phyloP scores from a whole-genome alignment of 2,888 invertebrate genomes.

The Caenorhabditis sulstoni region DNA sequence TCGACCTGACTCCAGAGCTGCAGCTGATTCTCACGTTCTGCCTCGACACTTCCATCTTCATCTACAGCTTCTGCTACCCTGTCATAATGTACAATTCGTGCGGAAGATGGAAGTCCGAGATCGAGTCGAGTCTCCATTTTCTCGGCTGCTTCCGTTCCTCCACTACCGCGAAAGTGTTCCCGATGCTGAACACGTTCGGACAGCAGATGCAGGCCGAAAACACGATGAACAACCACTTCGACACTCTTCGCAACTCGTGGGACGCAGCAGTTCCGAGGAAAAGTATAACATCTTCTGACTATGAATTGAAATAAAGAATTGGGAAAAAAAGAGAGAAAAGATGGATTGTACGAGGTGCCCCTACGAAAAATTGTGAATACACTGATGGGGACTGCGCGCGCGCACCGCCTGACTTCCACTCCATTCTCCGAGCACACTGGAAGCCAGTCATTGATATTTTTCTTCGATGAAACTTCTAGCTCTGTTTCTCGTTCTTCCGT shows the following conservation, averaged over 20 bases:
- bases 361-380: slow-evolving; percentile 16
- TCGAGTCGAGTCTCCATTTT: not conserved
- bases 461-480: slow-evolving; percentile 3
- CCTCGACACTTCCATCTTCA: slow-evolving; percentile 35
- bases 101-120: slow-evolving; percentile 30
- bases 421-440: too few species aligned
- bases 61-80: slow-evolving; percentile 48
- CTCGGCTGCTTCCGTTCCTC: not conserved
- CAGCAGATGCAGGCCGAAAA: slow-evolving; percentile 15
- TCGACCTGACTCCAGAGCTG: slow-evolving; percentile 21
- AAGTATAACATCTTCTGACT: slow-evolving; percentile 23
- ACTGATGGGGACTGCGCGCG: not conserved
- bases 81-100: slow-evolving; percentile 44
- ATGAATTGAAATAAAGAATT: slow-evolving; percentile 10
- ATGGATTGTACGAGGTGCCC: slow-evolving; percentile 25
- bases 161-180: slow-evolving; percentile 9
- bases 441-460: slow-evolving; percentile 8
- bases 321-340: not conserved
- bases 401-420: not conserved
- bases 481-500: not conserved
- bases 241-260: slow-evolving; percentile 25
- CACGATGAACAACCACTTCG: slow-evolving; percentile 45
- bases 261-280: slow-evolving; percentile 22
- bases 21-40: slow-evolving; percentile 29
- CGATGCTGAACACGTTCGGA: slow-evolving; percentile 35